These are phyloP conservation scores for Sebastes minor DNA, from an alignment of 2,797 vertebrate genomes.

Conservation along the genomic window DNA sequence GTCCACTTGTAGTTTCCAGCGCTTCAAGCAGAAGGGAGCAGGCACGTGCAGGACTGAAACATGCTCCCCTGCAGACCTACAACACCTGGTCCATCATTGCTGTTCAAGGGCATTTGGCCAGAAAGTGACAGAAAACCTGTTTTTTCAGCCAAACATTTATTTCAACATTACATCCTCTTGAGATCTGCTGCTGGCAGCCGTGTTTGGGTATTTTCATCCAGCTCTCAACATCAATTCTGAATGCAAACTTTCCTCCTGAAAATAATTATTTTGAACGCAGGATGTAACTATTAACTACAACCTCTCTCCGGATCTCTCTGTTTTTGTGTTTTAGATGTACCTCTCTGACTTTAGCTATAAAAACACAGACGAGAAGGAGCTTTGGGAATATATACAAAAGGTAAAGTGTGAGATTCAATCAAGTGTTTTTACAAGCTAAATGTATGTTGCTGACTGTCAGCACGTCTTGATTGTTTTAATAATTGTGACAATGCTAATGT, in stretches of 20 bases:
- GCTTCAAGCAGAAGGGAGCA: neutral
- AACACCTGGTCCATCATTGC: neutral
- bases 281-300: neutral
- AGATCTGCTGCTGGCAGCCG: neutral
- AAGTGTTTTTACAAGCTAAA: neutral
- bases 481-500: neutral
- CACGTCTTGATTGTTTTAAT: neutral
- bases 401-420: constrained; percentile 40
- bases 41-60: neutral
- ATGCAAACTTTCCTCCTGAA: neutral
- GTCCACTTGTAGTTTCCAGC: neutral
- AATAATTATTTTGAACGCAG: neutral
- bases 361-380: constrained; percentile 57
- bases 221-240: neutral
- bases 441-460: neutral
- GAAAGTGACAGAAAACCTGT: neutral
- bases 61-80: neutral
- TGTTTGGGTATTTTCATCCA: neutral
- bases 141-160: neutral
- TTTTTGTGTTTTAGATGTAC: constrained; percentile 66
- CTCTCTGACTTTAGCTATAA: constrained; percentile 50
- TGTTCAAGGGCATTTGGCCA: neutral
- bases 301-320: neutral
- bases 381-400: constrained; percentile 72
- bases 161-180: neutral